Conservation (phyloP, 2,113 vertebrate genomes). For the Campylorhamphus procurvoides region DNA sequence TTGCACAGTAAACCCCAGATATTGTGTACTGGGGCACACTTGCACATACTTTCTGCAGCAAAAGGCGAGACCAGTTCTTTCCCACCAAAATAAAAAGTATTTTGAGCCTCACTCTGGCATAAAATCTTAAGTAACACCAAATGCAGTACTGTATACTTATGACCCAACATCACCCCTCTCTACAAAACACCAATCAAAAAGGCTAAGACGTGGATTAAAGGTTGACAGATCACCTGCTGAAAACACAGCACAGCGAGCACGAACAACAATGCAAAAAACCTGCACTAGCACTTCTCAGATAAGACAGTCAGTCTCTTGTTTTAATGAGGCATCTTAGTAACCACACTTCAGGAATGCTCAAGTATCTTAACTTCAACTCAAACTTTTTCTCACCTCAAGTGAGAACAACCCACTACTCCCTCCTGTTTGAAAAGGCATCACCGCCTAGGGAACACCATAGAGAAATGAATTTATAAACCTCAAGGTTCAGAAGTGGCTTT, state of each 20-base stretch:
- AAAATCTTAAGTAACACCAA: not conserved
- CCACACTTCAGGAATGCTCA: not conserved
- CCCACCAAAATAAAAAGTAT: not conserved
- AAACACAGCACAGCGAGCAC: not conserved
- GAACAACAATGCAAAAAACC: not conserved
- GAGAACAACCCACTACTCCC: not conserved
- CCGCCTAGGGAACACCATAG: fast-evolving
- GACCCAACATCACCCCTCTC: not conserved
- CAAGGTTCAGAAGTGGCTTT: not conserved
- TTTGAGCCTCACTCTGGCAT: not conserved
- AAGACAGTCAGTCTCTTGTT: not conserved
- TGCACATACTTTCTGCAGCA: not conserved
- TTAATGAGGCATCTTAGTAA: not conserved
- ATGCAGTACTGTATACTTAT: not conserved
- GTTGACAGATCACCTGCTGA: too few relatives aligned
- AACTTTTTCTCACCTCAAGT: not conserved
- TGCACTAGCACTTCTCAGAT: not conserved
- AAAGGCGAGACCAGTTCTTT: not conserved
- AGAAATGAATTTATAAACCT: not conserved
- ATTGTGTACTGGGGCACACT: not conserved
- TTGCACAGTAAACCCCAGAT: not conserved
- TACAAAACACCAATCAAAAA: not conserved
- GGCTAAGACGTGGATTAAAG: fast-evolving
- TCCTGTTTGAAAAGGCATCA: not conserved
- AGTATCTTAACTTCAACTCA: not conserved